Evolutionary conservation across 2,113 vertebrate species (phyloP).

Genomic region (Trogon melanurus): DNA sequence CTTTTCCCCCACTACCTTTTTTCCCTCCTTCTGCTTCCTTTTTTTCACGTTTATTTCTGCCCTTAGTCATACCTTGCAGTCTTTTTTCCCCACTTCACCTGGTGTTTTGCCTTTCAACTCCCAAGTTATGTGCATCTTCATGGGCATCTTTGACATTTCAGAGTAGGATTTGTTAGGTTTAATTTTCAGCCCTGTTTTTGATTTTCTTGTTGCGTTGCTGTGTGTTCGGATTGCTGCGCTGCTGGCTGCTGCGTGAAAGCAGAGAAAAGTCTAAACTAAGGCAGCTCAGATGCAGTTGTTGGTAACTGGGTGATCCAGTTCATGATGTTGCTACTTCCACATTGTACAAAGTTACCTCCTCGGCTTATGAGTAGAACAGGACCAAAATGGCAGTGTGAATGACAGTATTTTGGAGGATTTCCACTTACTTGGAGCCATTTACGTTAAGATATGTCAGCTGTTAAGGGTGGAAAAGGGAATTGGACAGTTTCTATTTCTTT

Average conservation of each 20-base stretch:
- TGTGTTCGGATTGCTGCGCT: not conserved
- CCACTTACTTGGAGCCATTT: not conserved
- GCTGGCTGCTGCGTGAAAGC: not conserved
- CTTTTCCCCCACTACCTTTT: not conserved
- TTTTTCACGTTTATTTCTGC: not conserved
- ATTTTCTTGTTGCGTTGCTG: not conserved
- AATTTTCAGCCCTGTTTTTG: not conserved
- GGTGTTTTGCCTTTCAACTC: not conserved
- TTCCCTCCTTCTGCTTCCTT: not conserved
- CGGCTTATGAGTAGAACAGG: not conserved
- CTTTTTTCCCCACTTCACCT: not conserved
- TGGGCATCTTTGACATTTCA: not conserved
- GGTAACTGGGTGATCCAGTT: not conserved
- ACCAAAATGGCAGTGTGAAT: not conserved
- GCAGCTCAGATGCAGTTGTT: not conserved
- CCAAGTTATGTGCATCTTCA: not conserved
- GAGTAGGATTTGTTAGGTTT: not conserved
- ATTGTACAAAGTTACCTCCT: not conserved
- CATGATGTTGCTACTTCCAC: not conserved
- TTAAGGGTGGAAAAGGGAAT: not conserved
- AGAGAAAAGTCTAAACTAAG: not conserved
- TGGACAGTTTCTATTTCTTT: not conserved
- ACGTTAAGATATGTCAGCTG: accelerated
- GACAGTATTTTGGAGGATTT: not conserved
- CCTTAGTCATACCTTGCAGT: not conserved